Conservation (phyloP, 2,797 vertebrate genomes). For the Cynodonichthys magdalenae region DNA sequence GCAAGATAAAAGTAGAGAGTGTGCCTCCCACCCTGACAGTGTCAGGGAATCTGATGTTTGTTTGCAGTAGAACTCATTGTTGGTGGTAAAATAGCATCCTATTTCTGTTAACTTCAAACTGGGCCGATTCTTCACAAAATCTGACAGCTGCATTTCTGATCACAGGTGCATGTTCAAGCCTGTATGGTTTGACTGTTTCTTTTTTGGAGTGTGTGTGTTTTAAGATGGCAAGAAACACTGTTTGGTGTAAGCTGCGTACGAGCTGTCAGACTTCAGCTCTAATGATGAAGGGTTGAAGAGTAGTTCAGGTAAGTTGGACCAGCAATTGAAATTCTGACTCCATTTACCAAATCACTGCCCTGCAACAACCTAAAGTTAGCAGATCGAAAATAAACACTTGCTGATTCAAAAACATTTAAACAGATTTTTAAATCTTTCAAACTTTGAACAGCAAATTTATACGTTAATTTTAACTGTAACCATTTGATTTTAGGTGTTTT, state of each 20-base stretch:
- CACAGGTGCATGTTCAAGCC: neutral
- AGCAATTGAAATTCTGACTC: too few species aligned
- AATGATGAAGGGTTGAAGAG: slow-evolving; percentile 28
- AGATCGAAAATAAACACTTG: too few species aligned
- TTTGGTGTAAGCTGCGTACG: slow-evolving; percentile 25
- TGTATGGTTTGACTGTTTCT: neutral
- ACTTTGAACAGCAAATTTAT: too few species aligned
- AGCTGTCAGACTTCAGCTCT: slow-evolving; percentile 19
- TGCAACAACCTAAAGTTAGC: too few species aligned
- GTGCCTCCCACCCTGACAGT: neutral
- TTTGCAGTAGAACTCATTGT: neutral
- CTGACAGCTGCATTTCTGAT: slow-evolving; percentile 10
- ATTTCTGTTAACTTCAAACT: neutral
- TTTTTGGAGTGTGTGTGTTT: slow-evolving; percentile 10
- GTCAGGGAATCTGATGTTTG: neutral
- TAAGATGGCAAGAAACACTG: neutral
- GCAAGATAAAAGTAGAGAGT: slow-evolving; percentile 6
- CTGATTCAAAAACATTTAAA: too few species aligned
- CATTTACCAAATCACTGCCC: too few species aligned
- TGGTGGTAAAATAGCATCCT: neutral
- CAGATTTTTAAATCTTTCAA: too few species aligned
- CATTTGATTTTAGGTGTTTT: too few species aligned
- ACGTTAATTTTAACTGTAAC: too few species aligned
- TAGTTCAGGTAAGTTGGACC: slow-evolving; percentile 7
- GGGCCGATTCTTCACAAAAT: neutral